These are phyloP conservation scores for Standfussiana lucernea DNA, from an alignment of 2,888 invertebrate genomes.

Conservation along the genomic window DNA sequence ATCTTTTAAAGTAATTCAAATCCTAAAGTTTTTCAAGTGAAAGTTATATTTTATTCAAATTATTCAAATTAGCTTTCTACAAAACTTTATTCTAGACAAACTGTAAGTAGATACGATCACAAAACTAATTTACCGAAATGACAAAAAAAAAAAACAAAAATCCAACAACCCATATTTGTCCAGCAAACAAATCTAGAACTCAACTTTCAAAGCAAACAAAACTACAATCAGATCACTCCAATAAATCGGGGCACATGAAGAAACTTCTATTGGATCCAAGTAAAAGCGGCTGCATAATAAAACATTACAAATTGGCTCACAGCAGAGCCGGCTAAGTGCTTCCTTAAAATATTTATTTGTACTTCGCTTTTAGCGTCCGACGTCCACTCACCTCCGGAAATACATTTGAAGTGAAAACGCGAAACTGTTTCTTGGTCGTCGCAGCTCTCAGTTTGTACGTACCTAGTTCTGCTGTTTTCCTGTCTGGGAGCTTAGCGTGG, in stretches of 20 bases:
- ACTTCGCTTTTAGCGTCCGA: constrained; percentile 75
- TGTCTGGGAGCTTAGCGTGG: constrained; percentile 6
- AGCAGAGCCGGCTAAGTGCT: constrained; percentile 71
- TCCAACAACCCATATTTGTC: background rate
- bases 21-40: background rate
- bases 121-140: background rate
- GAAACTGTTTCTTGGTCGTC: constrained; percentile 49
- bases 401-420: constrained; percentile 63
- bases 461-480: constrained; percentile 8
- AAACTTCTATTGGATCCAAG: constrained; percentile 57
- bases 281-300: constrained; percentile 58
- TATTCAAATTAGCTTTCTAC: background rate
- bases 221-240: constrained; percentile 50
- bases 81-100: background rate
- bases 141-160: background rate
- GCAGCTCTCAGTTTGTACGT: constrained; percentile 24
- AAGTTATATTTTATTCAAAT: background rate
- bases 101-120: background rate
- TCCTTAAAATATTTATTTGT: constrained; percentile 76
- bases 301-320: constrained; percentile 71
- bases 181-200: background rate
- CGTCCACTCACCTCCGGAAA: constrained; percentile 73
- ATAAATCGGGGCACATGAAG: constrained; percentile 51
- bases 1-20: background rate
- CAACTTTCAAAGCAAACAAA: constrained; percentile 33